phyloP scores from a whole-genome alignment of 2,113 vertebrate species.

The Scytalopus superciliaris region DNA sequence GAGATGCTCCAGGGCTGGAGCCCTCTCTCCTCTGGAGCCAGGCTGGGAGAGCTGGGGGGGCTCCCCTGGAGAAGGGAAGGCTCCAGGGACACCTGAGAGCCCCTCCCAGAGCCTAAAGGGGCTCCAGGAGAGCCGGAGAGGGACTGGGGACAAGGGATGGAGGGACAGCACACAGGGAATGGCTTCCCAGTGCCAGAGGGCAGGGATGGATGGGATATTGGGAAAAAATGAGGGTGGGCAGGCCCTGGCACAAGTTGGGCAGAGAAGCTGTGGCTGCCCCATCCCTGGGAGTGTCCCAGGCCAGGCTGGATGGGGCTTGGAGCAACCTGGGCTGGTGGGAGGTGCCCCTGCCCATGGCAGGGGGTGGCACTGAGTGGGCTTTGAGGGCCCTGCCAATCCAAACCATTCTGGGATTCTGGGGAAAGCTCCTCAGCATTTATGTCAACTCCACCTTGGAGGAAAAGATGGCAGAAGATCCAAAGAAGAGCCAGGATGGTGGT shows the following conservation, averaged over 20 bases:
- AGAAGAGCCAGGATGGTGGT: not conserved
- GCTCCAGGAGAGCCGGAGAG: not conserved
- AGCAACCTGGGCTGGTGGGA: not conserved
- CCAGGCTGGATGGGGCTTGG: not conserved
- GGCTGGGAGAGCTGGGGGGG: not conserved
- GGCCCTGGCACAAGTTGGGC: not conserved
- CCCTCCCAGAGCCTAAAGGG: not conserved
- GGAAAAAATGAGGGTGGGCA: not conserved
- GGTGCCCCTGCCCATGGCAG: not conserved
- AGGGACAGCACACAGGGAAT: not conserved
- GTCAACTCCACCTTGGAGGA: not conserved
- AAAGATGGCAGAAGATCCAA: not conserved
- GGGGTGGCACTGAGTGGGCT: not conserved
- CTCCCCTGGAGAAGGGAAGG: not conserved
- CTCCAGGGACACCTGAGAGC: not conserved
- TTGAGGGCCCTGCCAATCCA: not conserved
- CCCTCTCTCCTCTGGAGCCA: not conserved
- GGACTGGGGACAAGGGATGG: not conserved
- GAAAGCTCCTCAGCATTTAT: not conserved
- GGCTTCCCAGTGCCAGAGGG: not conserved
- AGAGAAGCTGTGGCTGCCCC: not conserved
- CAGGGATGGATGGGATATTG: fast-evolving
- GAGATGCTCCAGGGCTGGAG: not conserved
- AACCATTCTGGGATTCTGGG: not conserved
- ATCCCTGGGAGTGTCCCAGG: not conserved